Conservation (phyloP, 2,113 vertebrate species). For the Agelaius phoeniceus region DNA sequence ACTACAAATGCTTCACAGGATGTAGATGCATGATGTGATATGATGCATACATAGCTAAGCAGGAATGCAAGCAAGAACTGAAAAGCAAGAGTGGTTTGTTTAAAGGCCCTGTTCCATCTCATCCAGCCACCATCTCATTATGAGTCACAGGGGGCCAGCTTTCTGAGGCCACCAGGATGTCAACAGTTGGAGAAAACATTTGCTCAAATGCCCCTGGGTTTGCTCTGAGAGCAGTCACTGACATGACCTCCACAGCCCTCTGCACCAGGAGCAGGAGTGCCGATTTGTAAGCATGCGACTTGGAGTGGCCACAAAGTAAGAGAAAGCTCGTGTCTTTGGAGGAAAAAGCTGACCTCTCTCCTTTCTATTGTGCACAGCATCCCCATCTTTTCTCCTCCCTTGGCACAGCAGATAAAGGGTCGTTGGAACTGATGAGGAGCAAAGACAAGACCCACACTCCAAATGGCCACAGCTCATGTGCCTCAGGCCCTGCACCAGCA, state of each 20-base stretch:
- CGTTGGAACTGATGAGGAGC: neutral
- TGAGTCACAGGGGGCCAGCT: conserved; percentile 22
- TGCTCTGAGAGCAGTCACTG: neutral
- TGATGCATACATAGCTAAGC: neutral
- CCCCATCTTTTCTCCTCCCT: neutral
- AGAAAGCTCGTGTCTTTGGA: neutral
- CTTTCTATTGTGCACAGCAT: neutral
- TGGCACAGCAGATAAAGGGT: neutral
- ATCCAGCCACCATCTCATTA: conserved; percentile 5
- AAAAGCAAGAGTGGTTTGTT: conserved; percentile 2
- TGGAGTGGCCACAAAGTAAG: neutral
- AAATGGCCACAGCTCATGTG: accelerated
- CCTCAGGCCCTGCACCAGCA: neutral
- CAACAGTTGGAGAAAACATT: neutral
- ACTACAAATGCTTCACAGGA: neutral
- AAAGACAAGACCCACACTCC: neutral
- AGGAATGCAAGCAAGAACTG: conserved; percentile 6
- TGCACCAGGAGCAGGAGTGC: neutral
- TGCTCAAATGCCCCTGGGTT: neutral
- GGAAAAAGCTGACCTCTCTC: neutral
- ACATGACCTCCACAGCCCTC: neutral
- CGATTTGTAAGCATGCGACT: neutral
- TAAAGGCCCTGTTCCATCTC: neutral
- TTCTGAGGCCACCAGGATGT: conserved; percentile 47
- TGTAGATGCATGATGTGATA: neutral